Evolutionary conservation across 2,888 invertebrate species (phyloP), one percentile per base, ranked within the genome.

Genomic region (Steromphala cineraria): DNA sequence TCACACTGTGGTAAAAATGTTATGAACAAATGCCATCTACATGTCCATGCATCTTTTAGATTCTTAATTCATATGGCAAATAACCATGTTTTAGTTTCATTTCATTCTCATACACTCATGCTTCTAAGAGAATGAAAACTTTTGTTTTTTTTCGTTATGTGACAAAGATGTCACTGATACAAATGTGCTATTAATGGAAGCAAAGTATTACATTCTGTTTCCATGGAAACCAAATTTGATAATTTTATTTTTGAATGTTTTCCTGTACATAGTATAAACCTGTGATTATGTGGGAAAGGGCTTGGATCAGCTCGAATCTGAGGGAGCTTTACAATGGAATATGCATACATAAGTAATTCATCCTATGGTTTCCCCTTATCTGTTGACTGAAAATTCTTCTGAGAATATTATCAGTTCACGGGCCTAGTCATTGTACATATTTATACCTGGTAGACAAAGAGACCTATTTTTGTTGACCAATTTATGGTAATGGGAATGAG

Each of bases 151-250:
- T 71, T 71, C 46, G 10, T 31, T 36, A 31, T 71, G 71, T 40
- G 71, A 71, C 71, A n/a, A 46, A 19, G 24, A 17, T 19, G 71
- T 71, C 71, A 24, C 62, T 15, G 62, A n/a, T 28, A 62, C 62
- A 62, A 46, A 71, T 71, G 71, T 71, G 71, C 71, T 71, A 71
- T 31, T 10, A 71, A 31, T 40, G 71, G 71, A 71, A 71, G 8
- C 71, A 36, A 46, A 71, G 71, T 71, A 71, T 71, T 71, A 71
- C 31, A 36, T 28, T 36, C 31, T 71, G 71, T 40, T 71, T 71
- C 71, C 71, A n/a, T 71, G 71, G 71, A 71, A 71, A 71, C 71
- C 71, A 71, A 71, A 71, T 71, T 71, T 71, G 71, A 71, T 71
- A 71, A 71, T 71, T 31, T 71, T 71, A 71, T 71, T 71, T 71